Evolutionary conservation across 2,797 vertebrate species (phyloP), one percentile per base, ranked within the genome.

Genomic region (Loris lydekkerianus): DNA sequence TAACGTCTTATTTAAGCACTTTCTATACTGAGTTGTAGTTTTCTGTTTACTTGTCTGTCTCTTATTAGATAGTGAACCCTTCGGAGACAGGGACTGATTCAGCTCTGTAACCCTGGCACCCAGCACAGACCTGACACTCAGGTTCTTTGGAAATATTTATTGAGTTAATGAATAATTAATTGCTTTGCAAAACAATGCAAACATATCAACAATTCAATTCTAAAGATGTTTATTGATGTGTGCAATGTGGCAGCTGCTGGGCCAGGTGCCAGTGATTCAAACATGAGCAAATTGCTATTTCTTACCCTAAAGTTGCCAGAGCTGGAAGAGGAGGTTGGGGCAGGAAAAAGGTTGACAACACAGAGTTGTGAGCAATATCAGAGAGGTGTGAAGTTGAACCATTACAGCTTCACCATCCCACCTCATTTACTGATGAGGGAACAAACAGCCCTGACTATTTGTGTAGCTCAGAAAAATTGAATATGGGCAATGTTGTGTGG

Each of bases 121-220:
- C 72, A 5, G 10, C 78, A 34, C 63, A 75, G n/a, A 53, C 15
- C n/a, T 61, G 67, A 81, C 29, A 78, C 23, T 37, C 53, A 49
- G 60, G 34, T 84, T 87, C 60, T 85, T 76, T 85, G 76, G 61
- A 84, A 86, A 81, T 80, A 63, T 65, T 86, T 80, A 69, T 67
- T 76, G 70, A 96, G 81, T 11, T 89, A 80, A 82, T 91, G 65
- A 93, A 89, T 94, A 84, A 85, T 86, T 84, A 61, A 70, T 78
- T 85, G 23, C 49, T 80, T 92, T 73, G 43, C 5, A 73, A 80
- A 53, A 70, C 17, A 65, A 29, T 40, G 10, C 81, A 80, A 78
- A 83, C 63, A 83, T 69, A 91, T 89, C 67, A 75, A 73, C 46
- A 86, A 20, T 78, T 95, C 27, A 83, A 11, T 75, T 93, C 34